These are phyloP conservation scores for Hystrix cristata DNA, from an alignment of 2,113 vertebrate species.

Conservation along the genomic window DNA sequence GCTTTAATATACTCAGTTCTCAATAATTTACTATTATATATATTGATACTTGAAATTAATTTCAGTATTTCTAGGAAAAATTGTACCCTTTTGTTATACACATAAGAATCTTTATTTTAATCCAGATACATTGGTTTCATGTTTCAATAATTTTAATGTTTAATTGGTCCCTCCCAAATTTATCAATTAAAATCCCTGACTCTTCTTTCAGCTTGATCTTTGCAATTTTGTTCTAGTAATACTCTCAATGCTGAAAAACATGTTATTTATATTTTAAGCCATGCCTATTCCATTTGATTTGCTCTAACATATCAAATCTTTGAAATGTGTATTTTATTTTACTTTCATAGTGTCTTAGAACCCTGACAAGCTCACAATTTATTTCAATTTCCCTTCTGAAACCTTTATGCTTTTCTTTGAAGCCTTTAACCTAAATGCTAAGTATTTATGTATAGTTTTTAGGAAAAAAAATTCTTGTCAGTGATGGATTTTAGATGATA, in stretches of 20 bases:
- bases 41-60: slow-evolving; percentile 6
- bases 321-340: neutral
- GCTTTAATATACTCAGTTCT: slow-evolving; percentile 18
- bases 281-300: neutral
- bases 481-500: neutral
- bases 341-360: neutral
- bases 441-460: neutral
- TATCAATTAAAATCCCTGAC: neutral
- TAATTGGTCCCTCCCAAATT: neutral
- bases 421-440: neutral
- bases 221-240: slow-evolving; percentile 47
- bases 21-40: neutral
- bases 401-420: neutral
- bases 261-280: neutral
- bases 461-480: neutral
- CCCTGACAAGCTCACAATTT: neutral
- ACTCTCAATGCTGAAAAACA: neutral
- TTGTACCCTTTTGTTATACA: neutral
- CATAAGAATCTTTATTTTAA: slow-evolving; percentile 11
- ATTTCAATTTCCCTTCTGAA: neutral
- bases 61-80: slow-evolving; percentile 1
- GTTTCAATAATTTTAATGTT: neutral
- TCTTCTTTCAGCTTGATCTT: neutral
- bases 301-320: neutral
- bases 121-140: neutral